Evolutionary conservation across 2,113 vertebrate genomes (phyloP), one percentile per base, ranked within the genome.

Genomic region (Eurystomus gularis): DNA sequence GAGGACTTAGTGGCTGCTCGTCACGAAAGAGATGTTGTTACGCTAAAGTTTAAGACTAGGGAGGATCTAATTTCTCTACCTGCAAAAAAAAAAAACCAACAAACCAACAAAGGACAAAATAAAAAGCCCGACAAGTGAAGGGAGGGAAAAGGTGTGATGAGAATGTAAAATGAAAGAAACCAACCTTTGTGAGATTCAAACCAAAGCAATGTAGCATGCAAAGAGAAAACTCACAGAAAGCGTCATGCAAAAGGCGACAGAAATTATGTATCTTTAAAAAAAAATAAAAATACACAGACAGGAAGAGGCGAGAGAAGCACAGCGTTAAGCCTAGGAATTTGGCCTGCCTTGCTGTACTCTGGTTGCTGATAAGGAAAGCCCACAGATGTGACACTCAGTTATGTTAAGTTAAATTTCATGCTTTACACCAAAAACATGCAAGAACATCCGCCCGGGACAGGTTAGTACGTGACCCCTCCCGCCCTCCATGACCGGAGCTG

Each of bases 361-460:
- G 89, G 76, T 85, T 91, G 80, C 95, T 97, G 97, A 86, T 93
- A 95, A 98, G 98, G 96, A 97, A 98, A 98, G 97, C 98, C 98
- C 99, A 99, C 98, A 99, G 99, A 99, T 99, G 99, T 99, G 99
- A 99, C 98, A 98, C 99, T 99, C 99, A 98, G 97, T 98, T 98
- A 97, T 70, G 93, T 98, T 98, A 99, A 93, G 97, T 98, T 98
- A 98, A 97, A 97, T 95, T 93, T 96, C 98, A 98, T 98, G 98
- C 98, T 96, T 96, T 97, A 97, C 87, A 96, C 96, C 98, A 97
- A 96, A 96, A 96, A 77, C 98, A 97, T 97, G 98, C 98, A 97
- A 86, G 82, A 90, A 92, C 82, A 96, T 86, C 93, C 9, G 40
- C 97, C 97, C 76, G 13, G 93, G 96, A 94, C 55, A 60, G 86